phyloP scores from a whole-genome alignment of 1,140 invertebrate species.

The Odontomachus brunneus region DNA sequence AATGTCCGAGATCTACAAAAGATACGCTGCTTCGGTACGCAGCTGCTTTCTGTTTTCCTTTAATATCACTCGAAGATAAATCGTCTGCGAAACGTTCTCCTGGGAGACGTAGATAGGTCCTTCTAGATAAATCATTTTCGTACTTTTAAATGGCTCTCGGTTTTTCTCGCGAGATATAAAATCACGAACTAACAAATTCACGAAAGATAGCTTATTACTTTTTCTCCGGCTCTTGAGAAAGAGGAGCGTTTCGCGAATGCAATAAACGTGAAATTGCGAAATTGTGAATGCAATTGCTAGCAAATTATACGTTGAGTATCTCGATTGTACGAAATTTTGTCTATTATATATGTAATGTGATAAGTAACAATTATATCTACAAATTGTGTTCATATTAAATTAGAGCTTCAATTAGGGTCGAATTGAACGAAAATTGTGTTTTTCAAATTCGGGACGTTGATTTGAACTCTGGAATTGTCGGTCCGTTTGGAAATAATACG shows the following conservation, averaged over 20 bases:
- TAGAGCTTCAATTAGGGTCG: background rate
- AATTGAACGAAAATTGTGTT: background rate
- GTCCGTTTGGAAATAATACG: too few relatives aligned
- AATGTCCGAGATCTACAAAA: slow-evolving; percentile 17
- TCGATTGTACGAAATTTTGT: too few relatives aligned
- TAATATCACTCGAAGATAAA: slow-evolving; percentile 50
- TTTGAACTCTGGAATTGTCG: too few relatives aligned
- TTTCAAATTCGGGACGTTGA: background rate
- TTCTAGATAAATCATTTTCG: slow-evolving; percentile 51
- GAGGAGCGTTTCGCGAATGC: too few relatives aligned
- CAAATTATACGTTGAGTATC: background rate
- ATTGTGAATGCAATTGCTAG: background rate
- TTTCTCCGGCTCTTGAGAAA: too few relatives aligned
- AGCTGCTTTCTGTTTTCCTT: slow-evolving; percentile 53
- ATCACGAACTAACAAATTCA: background rate
- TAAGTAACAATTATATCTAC: too few relatives aligned
- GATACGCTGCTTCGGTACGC: slow-evolving; percentile 41
- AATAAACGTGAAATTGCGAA: background rate
- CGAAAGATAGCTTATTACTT: too few relatives aligned
- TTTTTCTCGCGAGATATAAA: background rate
- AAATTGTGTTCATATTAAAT: background rate
- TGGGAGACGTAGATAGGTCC: slow-evolving; percentile 31
- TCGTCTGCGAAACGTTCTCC: slow-evolving; percentile 21
- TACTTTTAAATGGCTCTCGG: slow-evolving; percentile 35
- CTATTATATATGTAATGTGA: too few relatives aligned